These are phyloP conservation scores for Scaptomyza montana DNA, from an alignment of 1,140 invertebrate species.

Conservation along the genomic window DNA sequence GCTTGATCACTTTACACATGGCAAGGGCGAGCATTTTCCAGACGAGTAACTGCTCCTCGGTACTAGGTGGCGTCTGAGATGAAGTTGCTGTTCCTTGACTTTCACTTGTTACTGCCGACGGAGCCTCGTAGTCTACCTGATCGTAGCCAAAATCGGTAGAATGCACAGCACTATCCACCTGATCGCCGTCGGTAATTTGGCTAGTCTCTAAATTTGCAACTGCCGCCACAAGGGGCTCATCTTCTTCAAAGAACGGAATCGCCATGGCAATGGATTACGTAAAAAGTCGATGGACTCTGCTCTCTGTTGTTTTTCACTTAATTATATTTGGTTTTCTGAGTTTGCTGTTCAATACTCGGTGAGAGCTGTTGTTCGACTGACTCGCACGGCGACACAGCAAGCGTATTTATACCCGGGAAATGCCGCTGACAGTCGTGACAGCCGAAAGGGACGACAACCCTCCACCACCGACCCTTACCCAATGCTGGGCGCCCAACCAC, in stretches of 20 bases:
- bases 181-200: conserved; percentile 60
- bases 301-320: conserved; percentile 16
- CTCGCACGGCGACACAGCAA: conserved; percentile 40
- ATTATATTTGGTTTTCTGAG: conserved; percentile 1
- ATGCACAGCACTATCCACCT: conserved; percentile 61
- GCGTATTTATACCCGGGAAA: conserved; percentile 78
- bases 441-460: conserved; percentile 24
- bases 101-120: conserved; percentile 58
- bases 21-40: conserved; percentile 77
- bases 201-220: conserved; percentile 31
- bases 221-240: conserved; percentile 41
- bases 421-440: conserved; percentile 35
- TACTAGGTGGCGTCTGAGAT: conserved; percentile 40
- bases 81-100: conserved; percentile 8
- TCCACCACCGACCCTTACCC: conserved; percentile 50
- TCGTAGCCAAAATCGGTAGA: conserved; percentile 40
- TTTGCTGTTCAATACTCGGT: conserved; percentile 34
- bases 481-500: conserved; percentile 31
- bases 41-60: conserved; percentile 67
- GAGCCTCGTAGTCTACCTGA: conserved; percentile 68
- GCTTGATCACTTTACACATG: conserved; percentile 79
- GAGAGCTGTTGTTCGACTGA: conserved; percentile 63
- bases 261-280: conserved; percentile 68
- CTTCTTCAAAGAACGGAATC: conserved; percentile 77
- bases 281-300: conserved; percentile 22